phyloP scores from a whole-genome alignment of 2,888 invertebrate genomes.

The Alviniconcha strummeri region DNA sequence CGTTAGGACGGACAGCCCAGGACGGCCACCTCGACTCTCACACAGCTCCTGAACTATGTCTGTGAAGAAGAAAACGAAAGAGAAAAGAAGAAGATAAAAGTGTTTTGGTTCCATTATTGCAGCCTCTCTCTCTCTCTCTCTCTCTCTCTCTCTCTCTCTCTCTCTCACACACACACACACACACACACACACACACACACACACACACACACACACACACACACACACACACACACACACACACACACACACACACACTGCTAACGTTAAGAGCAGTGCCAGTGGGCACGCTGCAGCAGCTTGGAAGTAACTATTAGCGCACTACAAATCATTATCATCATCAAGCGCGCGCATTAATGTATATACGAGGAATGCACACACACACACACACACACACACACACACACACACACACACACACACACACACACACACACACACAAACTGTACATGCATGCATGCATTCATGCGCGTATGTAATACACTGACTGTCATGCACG shows the following conservation, averaged over 20 bases:
- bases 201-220: conserved; percentile 8
- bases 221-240: conserved; percentile 12
- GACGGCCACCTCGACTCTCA: no score
- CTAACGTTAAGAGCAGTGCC: no score
- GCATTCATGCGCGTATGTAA: no score
- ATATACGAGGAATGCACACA: background rate
- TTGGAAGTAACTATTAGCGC: no score
- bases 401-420: background rate
- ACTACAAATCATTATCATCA: no score
- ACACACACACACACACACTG: background rate
- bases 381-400: background rate
- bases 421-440: background rate
- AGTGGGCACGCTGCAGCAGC: no score
- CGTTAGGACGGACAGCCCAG: no score
- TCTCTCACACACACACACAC: background rate
- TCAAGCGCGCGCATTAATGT: no score
- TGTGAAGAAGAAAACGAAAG: background rate
- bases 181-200: background rate
- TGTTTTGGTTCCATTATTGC: background rate
- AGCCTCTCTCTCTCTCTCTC: background rate
- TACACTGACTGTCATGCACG: no score
- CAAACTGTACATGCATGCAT: background rate
- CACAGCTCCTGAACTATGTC: no score
- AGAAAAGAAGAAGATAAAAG: no score
- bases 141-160: background rate